These are phyloP conservation scores for Telmatochromis sp. DNA, from an alignment of 2,113 vertebrate genomes.

Conservation along the genomic window DNA sequence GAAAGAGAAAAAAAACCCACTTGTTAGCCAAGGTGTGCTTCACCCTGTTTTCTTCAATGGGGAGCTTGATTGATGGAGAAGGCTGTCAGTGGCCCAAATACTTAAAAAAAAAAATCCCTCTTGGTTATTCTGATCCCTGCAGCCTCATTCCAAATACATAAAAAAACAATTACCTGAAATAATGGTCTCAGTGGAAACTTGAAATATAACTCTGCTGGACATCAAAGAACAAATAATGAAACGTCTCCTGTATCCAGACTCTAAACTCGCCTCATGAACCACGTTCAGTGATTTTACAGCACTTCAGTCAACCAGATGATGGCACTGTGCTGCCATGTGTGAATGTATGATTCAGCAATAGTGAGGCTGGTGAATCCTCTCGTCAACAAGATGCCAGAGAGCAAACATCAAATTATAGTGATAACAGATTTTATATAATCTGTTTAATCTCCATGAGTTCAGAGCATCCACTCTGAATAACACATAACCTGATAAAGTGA, in stretches of 20 bases:
- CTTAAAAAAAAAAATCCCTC: background rate
- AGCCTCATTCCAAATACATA: background rate
- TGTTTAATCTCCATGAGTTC: background rate
- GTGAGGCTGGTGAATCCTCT: background rate
- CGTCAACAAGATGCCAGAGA: background rate
- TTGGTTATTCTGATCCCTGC: background rate
- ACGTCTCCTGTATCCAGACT: background rate
- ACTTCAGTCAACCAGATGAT: constrained; percentile 21
- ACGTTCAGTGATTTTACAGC: background rate
- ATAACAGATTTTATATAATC: constrained; percentile 29
- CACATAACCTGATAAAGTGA: background rate
- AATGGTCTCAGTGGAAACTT: background rate
- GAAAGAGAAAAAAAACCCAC: rapidly evolving
- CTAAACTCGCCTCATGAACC: background rate
- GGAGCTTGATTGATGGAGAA: background rate
- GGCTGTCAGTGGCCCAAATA: background rate
- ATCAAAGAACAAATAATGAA: background rate
- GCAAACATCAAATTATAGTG: background rate
- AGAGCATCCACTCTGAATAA: background rate
- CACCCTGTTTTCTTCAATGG: background rate
- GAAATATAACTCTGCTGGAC: background rate
- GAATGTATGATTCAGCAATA: background rate
- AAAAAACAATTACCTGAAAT: background rate
- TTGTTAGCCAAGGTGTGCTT: background rate
- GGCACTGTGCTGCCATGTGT: constrained; percentile 47